Evolutionary conservation across 2,797 vertebrate genomes (phyloP), one percentile per base, ranked within the genome.

Genomic region (Cichlasoma orientale): DNA sequence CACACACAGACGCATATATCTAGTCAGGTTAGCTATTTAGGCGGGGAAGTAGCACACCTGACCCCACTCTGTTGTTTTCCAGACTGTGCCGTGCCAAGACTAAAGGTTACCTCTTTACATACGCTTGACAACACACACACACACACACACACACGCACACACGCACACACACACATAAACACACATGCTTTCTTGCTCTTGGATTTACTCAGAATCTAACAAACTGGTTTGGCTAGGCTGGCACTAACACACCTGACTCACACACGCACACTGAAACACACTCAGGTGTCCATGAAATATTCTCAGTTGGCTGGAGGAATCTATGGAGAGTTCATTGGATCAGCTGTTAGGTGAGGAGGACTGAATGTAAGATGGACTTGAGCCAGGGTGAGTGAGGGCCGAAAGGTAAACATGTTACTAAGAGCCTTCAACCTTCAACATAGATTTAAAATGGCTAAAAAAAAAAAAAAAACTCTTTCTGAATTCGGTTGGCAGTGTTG

Each of bases 311-410:
- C 86, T 18, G 3, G 13, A 79, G 85, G 74, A 84, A 61, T 91
- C 92, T 89, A 63, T 86, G 36, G 92, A 93, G 90, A 88, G 72
- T 87, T 80, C 18, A 80, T 56, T 76, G 92, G 89, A 90, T 92
- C 91, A 94, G 93, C 91, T 94, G 93, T 80, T 83, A 78, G 72
- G 77, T 90, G 88, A 80, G 74, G 77, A 83, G 57, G 59, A 75
- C 82, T 74, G 72, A 82, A 80, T 16, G 36, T 52, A 47, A 78
- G 76, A 86, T 92, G 92, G 88, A 88, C 55, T 54, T 1, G 56
- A 83, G 91, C 92, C 92, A 92, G 82, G 72, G 50, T 36, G 72
- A 80, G 44, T 23, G 69, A 73, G 55, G 27, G 36, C 57, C 54
- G n/a, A 74, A 77, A 53, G 61, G 73, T 50, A 77, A 88, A 86